phyloP scores from a whole-genome alignment of 1,140 invertebrate genomes.

The Hypothenemus hampei region DNA sequence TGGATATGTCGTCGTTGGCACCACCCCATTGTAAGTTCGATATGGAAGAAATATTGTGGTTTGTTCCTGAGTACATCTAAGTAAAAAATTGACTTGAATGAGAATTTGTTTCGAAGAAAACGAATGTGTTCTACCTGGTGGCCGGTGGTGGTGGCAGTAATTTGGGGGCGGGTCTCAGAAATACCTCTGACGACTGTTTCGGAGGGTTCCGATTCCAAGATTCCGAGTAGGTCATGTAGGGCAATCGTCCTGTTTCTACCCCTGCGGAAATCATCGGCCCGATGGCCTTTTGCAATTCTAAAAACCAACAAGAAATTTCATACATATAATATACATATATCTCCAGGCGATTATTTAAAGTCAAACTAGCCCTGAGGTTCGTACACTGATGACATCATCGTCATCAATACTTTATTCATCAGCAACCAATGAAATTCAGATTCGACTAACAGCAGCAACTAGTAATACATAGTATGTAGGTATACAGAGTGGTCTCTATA shows the following conservation, averaged over 20 bases:
- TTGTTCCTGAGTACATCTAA: slow-evolving; percentile 22
- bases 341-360: too few relatives aligned
- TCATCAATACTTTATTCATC: too few relatives aligned
- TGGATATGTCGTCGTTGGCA: slow-evolving; percentile 31
- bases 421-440: too few relatives aligned
- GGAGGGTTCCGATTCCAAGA: slow-evolving; percentile 41
- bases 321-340: too few relatives aligned
- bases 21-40: slow-evolving; percentile 42
- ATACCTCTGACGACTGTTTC: slow-evolving; percentile 42
- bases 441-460: too few relatives aligned
- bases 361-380: too few relatives aligned
- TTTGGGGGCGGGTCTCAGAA: slow-evolving; percentile 43
- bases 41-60: slow-evolving; percentile 25
- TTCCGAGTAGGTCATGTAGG: slow-evolving; percentile 45
- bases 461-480: too few relatives aligned
- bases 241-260: slow-evolving; percentile 43
- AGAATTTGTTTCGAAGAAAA: background rate
- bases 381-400: too few relatives aligned
- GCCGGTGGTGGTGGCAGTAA: slow-evolving; percentile 37
- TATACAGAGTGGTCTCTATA: too few relatives aligned
- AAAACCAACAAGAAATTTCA: slow-evolving; percentile 24
- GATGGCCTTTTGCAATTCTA: slow-evolving; percentile 34
- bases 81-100: background rate
- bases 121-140: slow-evolving; percentile 30
- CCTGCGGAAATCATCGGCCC: slow-evolving; percentile 46